These are phyloP conservation scores for Drosophila repleta DNA, from an alignment of 1,140 invertebrate species.

Conservation along the genomic window DNA sequence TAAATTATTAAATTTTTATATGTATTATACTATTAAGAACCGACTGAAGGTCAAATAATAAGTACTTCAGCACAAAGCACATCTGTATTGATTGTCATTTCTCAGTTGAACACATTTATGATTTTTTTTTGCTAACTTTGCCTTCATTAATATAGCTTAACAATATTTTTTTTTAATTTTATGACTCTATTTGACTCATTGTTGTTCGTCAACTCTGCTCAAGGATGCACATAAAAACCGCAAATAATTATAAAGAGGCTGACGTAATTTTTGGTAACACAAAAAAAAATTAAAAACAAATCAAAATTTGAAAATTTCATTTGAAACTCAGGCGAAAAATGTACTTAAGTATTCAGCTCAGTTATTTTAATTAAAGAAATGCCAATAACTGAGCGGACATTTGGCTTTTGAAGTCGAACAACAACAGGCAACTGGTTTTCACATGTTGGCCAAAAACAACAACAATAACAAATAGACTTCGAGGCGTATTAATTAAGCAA, in stretches of 20 bases:
- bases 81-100: too few species aligned
- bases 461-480: constrained; percentile 71
- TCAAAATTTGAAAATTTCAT: constrained; percentile 12
- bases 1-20: too few species aligned
- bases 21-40: too few species aligned
- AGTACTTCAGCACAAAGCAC: too few species aligned
- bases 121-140: too few species aligned
- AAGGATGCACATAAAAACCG: constrained; percentile 53
- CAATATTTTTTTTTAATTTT: neutral
- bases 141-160: neutral
- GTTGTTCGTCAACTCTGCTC: constrained; percentile 13
- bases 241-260: constrained; percentile 44
- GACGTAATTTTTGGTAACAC: constrained; percentile 22
- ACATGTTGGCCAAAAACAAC: constrained; percentile 21
- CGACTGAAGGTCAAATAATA: too few species aligned
- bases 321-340: constrained; percentile 27
- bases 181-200: neutral
- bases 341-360: constrained; percentile 32
- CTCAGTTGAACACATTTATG: too few species aligned
- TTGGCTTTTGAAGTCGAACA: constrained; percentile 36
- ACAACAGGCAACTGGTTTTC: constrained; percentile 30
- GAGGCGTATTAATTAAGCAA: constrained; percentile 75
- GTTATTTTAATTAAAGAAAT: constrained; percentile 62
- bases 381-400: constrained; percentile 57
- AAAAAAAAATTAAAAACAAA: constrained; percentile 21